A percentile compares a stretch with the other conserved stretches of the same genome.
Evolutionary conservation across 2,888 invertebrate species (phyloP).

Genomic region (Encarsia formosa): DNA sequence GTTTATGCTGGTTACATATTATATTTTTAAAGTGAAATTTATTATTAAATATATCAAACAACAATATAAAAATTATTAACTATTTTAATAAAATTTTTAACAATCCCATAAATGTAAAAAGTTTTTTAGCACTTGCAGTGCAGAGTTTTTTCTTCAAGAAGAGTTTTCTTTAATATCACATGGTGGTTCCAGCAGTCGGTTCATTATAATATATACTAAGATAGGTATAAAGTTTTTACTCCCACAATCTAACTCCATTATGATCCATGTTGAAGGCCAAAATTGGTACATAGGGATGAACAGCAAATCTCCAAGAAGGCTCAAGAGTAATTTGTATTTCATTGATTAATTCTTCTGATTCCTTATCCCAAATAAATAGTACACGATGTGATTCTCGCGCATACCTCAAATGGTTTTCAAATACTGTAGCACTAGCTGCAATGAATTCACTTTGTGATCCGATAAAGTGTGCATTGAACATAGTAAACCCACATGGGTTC

Average conservation of each 20-base stretch:
- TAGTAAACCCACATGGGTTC: constrained; percentile 3
- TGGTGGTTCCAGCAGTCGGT: no score
- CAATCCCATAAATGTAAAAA: no score
- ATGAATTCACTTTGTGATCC: constrained; percentile 16
- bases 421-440: constrained; percentile 2
- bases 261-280: constrained; percentile 12
- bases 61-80: no score
- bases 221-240: no score
- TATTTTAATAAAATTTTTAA: no score
- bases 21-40: no score
- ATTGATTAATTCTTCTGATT: constrained; percentile 4
- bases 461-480: constrained; percentile 10
- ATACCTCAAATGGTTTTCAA: neutral
- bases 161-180: no score
- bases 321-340: constrained; percentile 4
- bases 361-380: constrained; percentile 16
- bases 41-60: no score
- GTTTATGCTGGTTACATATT: no score
- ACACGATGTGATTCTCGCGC: neutral
- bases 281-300: constrained; percentile 7
- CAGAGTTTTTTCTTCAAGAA: no score
- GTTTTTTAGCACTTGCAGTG: no score
- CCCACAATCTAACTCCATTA: constrained; percentile 7
- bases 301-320: constrained; percentile 6
- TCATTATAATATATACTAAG: no score